Evolutionary conservation across 1,140 invertebrate genomes (phyloP).

Genomic region (Drosophila lini): DNA sequence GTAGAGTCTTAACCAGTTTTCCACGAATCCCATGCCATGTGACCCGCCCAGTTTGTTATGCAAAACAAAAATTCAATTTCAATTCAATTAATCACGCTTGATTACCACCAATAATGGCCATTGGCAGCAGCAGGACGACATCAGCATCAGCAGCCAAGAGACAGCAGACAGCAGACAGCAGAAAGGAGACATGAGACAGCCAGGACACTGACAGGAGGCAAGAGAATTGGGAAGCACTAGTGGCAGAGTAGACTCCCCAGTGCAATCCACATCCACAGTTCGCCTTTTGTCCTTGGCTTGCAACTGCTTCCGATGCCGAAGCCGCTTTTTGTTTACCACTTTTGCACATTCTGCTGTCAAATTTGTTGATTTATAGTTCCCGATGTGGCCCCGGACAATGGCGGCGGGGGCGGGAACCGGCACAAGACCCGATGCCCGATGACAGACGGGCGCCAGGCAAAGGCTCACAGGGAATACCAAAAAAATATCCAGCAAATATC

Average conservation of each 20-base stretch:
- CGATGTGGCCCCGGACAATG: constrained; percentile 48
- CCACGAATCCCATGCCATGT: constrained; percentile 20
- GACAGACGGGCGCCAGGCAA: constrained; percentile 34
- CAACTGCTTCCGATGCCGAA: constrained; percentile 44
- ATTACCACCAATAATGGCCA: constrained; percentile 62
- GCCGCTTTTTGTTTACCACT: constrained; percentile 66
- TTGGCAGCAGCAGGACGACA: constrained; percentile 29
- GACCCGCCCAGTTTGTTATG: constrained; percentile 30
- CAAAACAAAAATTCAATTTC: constrained; percentile 66
- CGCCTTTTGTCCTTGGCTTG: constrained; percentile 52
- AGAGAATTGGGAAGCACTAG: constrained; percentile 10
- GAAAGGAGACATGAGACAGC: constrained; percentile 7
- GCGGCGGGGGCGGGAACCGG: constrained; percentile 17
- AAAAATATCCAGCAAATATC: neutral
- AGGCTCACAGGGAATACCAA: constrained; percentile 1
- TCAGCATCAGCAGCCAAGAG: constrained; percentile 17
- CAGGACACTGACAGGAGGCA: constrained; percentile 29
- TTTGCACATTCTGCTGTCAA: constrained; percentile 75
- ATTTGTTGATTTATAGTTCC: constrained; percentile 72
- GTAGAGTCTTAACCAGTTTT: neutral
- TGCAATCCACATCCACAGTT: constrained; percentile 24
- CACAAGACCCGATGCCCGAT: constrained; percentile 12
- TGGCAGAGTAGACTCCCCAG: constrained; percentile 32
- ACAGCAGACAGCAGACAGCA: constrained; percentile 17
- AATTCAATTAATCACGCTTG: constrained; percentile 68